These are phyloP conservation scores for Enteromius thamalakanensis DNA, from an alignment of 2,797 vertebrate species.

Conservation along the genomic window DNA sequence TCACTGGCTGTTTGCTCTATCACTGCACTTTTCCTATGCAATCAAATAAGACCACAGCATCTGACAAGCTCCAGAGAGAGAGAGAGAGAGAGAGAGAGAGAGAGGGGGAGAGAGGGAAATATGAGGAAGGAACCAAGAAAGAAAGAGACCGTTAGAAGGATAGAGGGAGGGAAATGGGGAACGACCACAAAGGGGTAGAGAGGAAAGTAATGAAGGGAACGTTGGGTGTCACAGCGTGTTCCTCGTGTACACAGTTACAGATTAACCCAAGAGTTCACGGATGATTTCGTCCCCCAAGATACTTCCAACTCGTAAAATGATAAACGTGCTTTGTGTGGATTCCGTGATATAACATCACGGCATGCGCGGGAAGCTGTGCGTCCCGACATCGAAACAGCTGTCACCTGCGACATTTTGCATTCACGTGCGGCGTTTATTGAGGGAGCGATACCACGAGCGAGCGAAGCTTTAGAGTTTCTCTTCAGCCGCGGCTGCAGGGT, in stretches of 20 bases:
- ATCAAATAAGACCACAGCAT: slow-evolving; percentile 99
- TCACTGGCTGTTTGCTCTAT: slow-evolving; percentile 99
- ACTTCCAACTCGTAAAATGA: neutral
- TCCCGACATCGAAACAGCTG: slow-evolving; percentile 25
- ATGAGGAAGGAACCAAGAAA: slow-evolving; percentile 44
- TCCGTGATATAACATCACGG: neutral
- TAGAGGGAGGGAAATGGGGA: slow-evolving; percentile 62
- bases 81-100: slow-evolving; percentile 53
- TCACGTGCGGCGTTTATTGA: slow-evolving; percentile 72
- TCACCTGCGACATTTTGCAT: neutral
- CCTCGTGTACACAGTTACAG: slow-evolving; percentile 13
- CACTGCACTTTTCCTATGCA: slow-evolving; percentile 99
- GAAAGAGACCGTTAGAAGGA: slow-evolving; percentile 49
- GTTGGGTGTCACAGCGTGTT: slow-evolving; percentile 1
- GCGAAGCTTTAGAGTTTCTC: slow-evolving; percentile 85
- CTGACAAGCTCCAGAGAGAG: slow-evolving; percentile 88
- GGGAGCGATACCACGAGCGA: slow-evolving; percentile 80
- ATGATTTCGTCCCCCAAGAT: neutral
- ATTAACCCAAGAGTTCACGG: slow-evolving; percentile 22
- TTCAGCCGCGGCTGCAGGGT: slow-evolving; percentile 90
- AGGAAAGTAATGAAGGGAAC: slow-evolving; percentile 17
- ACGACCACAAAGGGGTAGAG: slow-evolving; percentile 10
- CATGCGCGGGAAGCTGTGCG: neutral
- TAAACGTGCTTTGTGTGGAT: neutral
- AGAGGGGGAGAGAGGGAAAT: neutral